Conservation (phyloP, 2,113 vertebrate genomes). For the Chascanopsetta lugubris region DNA sequence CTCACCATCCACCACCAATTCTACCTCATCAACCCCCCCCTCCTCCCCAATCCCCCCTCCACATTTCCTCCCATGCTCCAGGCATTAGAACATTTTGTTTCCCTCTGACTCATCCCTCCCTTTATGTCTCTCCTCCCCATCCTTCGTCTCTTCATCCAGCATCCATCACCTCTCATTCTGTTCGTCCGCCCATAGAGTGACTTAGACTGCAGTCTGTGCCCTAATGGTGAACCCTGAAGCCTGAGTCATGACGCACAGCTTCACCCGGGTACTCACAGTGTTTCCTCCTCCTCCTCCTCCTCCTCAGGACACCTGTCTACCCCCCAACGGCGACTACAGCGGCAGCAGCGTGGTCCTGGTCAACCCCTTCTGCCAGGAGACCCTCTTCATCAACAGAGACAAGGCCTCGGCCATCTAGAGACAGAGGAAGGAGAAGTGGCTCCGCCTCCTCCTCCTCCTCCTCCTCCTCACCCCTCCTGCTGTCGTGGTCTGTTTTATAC, state of each 20-base stretch:
- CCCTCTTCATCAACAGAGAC: constrained; percentile 92
- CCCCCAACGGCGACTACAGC: constrained; percentile 93
- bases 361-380: constrained; percentile 99
- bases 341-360: constrained; percentile 95
- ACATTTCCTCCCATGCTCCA: no score
- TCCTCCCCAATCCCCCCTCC: no score
- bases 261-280: no score
- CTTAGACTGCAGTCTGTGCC: constrained; percentile 27
- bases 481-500: constrained; percentile 90
- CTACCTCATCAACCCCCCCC: constrained; percentile 7
- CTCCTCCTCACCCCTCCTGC: constrained; percentile 79
- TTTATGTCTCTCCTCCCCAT: constrained; percentile 27
- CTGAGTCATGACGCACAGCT: constrained; percentile 29
- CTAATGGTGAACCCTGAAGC: constrained; percentile 13
- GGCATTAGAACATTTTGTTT: constrained; percentile 23
- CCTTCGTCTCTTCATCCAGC: constrained; percentile 23
- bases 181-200: constrained; percentile 12
- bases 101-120: constrained; percentile 53
- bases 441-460: constrained; percentile 81
- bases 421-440: constrained; percentile 51
- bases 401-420: constrained; percentile 91
- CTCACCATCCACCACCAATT: constrained; percentile 55
- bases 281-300: no score
- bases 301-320: constrained; percentile 92
- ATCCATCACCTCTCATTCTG: constrained; percentile 22